Evolutionary conservation across 2,888 invertebrate genomes (phyloP), one percentile per base, ranked within the genome.

Genomic region (Ethmia dodecea): DNA sequence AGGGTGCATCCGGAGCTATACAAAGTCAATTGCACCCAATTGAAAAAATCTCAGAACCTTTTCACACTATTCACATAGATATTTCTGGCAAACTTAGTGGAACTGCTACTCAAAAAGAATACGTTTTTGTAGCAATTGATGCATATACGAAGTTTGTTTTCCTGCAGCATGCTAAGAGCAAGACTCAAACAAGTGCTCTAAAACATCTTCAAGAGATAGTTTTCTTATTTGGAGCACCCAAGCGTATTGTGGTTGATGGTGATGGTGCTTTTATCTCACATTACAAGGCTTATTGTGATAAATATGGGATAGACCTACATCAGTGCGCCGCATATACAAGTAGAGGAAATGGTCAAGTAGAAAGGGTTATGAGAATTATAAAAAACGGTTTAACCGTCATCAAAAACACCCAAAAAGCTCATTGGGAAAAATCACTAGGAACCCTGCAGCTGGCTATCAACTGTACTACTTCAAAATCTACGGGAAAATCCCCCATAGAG

Each of bases 21-120:
- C 46, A 42, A 15, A 5, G 5, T 4, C 4, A 4, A 4, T 8
- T 18, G 8, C 18, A 18, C 18, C 18, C 18, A 18, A 18, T 18
- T 5, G 18, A 18, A 5, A 18, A 18, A 8, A 8, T 8, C 18
- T 8, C 18, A 8, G 18, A 18, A 18, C 18, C 18, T 18, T 5
- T 18, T 18, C 18, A 18, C 18, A 18, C 18, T 4, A 4, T 18
- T 48, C 40, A 41, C 16, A 41, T 41, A 5, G 40, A 41, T 13
- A 35, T 33, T 13, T 24, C 34, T 5, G 40, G 38, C 15, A 37
- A 41, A 16, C 26, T 41, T n/a, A 18, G 5, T 18, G 18, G 18
- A 4, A 18, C 5, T 18, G 5, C 5, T 8, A 18, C 9, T n/a
- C 11, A 30, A 18, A 25, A 36, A 5, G 36, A 37, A 14, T 37